Evolutionary conservation across 92 coral and sea anemone species (phyloP).

Genomic region (Phenganax subtilis): DNA sequence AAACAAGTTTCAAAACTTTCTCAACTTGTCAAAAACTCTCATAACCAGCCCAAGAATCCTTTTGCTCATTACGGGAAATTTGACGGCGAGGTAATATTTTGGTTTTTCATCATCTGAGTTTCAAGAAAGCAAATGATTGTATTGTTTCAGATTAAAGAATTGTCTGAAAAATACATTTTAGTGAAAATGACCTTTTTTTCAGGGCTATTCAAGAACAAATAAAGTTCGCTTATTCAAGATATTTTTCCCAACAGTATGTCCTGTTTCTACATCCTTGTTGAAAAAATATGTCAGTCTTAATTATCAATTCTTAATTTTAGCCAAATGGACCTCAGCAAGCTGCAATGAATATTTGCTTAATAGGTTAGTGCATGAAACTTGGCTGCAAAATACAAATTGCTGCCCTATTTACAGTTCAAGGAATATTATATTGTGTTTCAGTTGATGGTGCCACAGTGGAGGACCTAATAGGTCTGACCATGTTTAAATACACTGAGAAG

Average conservation of each 20-base stretch:
- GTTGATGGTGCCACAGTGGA: slow-evolving; percentile 76
- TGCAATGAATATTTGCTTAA: slow-evolving; percentile 22
- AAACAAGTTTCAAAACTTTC: slow-evolving; percentile 64
- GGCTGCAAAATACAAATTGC: not conserved
- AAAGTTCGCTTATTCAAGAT: slow-evolving; percentile 54
- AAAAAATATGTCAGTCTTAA: not conserved
- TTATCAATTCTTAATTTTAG: not conserved
- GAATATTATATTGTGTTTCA: not conserved
- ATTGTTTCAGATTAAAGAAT: not conserved
- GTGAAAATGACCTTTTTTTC: not conserved
- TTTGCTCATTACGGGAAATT: slow-evolving; percentile 82
- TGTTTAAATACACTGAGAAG: slow-evolving; percentile 75
- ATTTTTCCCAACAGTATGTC: slow-evolving; percentile 62
- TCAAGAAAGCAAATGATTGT: not conserved
- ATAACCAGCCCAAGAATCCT: slow-evolving; percentile 76
- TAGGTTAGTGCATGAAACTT: not conserved
- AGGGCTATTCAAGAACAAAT: slow-evolving; percentile 82
- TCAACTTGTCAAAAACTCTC: slow-evolving; percentile 62
- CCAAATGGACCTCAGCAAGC: slow-evolving; percentile 22
- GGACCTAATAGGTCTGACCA: slow-evolving; percentile 76
- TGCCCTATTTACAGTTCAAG: not conserved
- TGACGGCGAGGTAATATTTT: slow-evolving; percentile 81
- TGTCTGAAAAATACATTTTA: not conserved
- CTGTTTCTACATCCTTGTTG: not conserved
- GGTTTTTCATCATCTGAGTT: not conserved